Evolutionary conservation across 2,797 vertebrate genomes (phyloP).

Genomic region (Diglossa cyanea): DNA sequence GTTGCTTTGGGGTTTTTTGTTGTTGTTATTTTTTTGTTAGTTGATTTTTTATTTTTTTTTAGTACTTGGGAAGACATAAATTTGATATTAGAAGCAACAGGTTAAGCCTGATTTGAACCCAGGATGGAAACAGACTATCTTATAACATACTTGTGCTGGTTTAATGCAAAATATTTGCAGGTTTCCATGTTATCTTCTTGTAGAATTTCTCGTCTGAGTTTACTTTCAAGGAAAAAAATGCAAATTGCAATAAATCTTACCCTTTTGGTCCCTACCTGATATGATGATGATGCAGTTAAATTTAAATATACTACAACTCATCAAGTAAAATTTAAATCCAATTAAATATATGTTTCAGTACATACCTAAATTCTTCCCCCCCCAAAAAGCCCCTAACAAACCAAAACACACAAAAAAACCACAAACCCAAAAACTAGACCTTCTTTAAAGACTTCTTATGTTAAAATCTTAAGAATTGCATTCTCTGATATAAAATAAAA

Average conservation of each 20-base stretch:
- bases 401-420: background rate
- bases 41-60: background rate
- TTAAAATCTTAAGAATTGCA: slow-evolving; percentile 21
- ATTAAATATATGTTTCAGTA: slow-evolving; percentile 50
- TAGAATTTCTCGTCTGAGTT: background rate
- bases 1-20: background rate
- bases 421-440: background rate
- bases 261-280: background rate
- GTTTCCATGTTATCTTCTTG: background rate
- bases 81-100: background rate
- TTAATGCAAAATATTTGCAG: background rate
- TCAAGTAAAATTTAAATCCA: slow-evolving; percentile 51
- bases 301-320: background rate
- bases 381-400: background rate
- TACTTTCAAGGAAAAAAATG: slow-evolving; percentile 18
- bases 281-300: background rate
- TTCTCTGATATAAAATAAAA: slow-evolving; percentile 16
- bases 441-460: background rate
- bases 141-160: background rate
- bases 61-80: background rate
- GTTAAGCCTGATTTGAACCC: background rate
- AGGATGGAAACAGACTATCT: background rate
- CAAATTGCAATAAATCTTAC: slow-evolving; percentile 5
- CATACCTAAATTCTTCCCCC: background rate
- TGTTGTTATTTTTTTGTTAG: background rate